phyloP scores from a whole-genome alignment of 2,113 vertebrate genomes.

The Myotis brandtii region DNA sequence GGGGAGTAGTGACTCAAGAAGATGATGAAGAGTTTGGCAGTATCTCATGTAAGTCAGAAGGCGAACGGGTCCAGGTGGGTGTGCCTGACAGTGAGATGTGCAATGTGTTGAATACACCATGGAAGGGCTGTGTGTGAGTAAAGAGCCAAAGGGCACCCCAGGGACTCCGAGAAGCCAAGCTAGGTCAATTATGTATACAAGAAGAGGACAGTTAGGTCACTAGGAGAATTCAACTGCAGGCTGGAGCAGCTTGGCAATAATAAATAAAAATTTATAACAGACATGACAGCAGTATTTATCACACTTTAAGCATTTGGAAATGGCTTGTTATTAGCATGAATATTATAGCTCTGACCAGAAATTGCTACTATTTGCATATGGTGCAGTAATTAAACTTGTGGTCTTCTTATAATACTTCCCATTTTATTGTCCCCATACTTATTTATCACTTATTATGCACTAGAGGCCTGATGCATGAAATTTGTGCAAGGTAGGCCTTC shows the following conservation, averaged over 20 bases:
- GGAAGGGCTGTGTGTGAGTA: not conserved
- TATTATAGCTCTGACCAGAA: not conserved
- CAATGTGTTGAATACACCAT: not conserved
- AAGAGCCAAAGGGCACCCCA: not conserved
- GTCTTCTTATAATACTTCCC: not conserved
- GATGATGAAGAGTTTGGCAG: constrained; percentile 40
- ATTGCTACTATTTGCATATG: not conserved
- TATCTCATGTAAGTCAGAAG: not conserved
- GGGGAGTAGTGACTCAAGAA: constrained; percentile 32
- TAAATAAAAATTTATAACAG: constrained; percentile 29
- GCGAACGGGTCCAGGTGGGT: constrained; percentile 33
- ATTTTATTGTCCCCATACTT: not conserved
- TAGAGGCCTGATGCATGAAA: no score
- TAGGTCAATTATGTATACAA: not conserved
- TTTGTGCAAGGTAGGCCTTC: no score
- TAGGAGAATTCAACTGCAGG: not conserved
- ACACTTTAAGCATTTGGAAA: constrained; percentile 34
- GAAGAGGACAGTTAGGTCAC: not conserved
- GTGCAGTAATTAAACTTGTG: not conserved
- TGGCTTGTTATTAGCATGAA: not conserved
- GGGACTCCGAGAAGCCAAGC: not conserved
- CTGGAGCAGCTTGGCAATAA: constrained; percentile 35
- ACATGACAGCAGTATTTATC: not conserved
- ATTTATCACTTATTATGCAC: not conserved
- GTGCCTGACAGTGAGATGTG: constrained; percentile 32